Percentiles rank a stretch among this genome's conserved stretches.
Evolutionary conservation across 2,113 vertebrate genomes (phyloP).

Genomic region (Macheiramphus alcinus): DNA sequence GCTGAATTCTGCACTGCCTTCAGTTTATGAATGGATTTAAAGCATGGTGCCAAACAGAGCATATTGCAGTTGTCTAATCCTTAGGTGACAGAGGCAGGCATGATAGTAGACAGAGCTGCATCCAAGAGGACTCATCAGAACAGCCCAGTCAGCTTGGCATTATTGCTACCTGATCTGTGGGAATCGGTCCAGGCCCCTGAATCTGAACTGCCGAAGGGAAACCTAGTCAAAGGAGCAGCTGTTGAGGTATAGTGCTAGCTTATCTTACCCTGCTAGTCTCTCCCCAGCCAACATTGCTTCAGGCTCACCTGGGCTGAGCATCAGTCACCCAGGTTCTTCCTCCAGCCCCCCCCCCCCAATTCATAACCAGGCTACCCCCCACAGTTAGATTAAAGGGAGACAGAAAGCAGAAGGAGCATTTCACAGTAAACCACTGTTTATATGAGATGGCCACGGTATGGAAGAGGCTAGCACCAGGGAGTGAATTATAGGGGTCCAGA

Average conservation of each 20-base stretch:
- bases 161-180: slow-evolving; percentile 15
- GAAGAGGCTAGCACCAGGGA: neutral
- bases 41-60: slow-evolving; percentile 46
- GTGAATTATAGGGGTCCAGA: slow-evolving; percentile 21
- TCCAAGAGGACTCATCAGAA: slow-evolving; percentile 32
- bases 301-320: neutral
- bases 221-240: neutral
- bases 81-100: slow-evolving; percentile 48
- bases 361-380: neutral
- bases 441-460: neutral
- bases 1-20: slow-evolving; percentile 19
- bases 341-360: neutral
- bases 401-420: neutral
- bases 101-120: slow-evolving; percentile 31
- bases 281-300: neutral
- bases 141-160: slow-evolving; percentile 30
- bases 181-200: neutral
- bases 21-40: slow-evolving; percentile 51
- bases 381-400: neutral
- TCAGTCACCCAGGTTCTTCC: neutral
- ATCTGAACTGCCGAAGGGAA: neutral
- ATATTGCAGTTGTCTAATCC: slow-evolving; percentile 58
- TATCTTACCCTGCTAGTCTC: neutral
- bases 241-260: neutral
- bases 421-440: neutral